Evolutionary conservation across 1,140 invertebrate species (phyloP).

Genomic region (Caenorhabditis brenneri): DNA sequence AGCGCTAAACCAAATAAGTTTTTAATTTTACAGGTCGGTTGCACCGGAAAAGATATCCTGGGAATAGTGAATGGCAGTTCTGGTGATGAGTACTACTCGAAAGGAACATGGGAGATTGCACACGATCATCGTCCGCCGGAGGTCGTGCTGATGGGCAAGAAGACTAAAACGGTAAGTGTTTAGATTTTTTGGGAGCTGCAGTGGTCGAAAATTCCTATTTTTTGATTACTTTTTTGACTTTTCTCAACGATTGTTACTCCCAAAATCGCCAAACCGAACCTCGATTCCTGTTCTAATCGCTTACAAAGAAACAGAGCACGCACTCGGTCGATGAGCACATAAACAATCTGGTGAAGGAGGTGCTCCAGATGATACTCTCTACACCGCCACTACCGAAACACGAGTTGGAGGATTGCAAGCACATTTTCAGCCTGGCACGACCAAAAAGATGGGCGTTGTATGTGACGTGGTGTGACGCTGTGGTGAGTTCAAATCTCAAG

Average conservation of each 20-base stretch:
- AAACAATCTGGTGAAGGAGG: not conserved
- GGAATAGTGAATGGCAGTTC: too few species aligned
- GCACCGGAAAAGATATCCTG: not conserved
- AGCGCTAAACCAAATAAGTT: too few species aligned
- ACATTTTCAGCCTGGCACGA: constrained; percentile 65
- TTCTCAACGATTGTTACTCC: too few species aligned
- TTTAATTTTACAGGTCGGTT: not conserved
- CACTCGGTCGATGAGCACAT: not conserved
- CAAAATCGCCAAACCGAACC: too few species aligned
- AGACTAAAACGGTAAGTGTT: not conserved
- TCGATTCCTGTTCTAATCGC: too few species aligned
- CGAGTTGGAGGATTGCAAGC: constrained; percentile 50
- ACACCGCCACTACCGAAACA: constrained; percentile 53
- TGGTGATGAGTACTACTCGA: not conserved
- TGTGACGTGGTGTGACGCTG: constrained; percentile 64
- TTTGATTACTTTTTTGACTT: too few species aligned
- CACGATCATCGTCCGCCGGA: not conserved
- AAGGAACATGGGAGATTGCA: not conserved
- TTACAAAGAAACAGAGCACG: not conserved
- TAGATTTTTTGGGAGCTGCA: too few species aligned
- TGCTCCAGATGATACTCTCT: constrained; percentile 9
- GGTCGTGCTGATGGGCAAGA: not conserved
- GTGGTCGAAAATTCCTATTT: too few species aligned
- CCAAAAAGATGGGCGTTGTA: constrained; percentile 71
- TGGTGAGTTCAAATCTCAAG: constrained; percentile 48